These are phyloP conservation scores for Frankliniella intonsa DNA, from an alignment of 2,888 invertebrate species.

Conservation along the genomic window DNA sequence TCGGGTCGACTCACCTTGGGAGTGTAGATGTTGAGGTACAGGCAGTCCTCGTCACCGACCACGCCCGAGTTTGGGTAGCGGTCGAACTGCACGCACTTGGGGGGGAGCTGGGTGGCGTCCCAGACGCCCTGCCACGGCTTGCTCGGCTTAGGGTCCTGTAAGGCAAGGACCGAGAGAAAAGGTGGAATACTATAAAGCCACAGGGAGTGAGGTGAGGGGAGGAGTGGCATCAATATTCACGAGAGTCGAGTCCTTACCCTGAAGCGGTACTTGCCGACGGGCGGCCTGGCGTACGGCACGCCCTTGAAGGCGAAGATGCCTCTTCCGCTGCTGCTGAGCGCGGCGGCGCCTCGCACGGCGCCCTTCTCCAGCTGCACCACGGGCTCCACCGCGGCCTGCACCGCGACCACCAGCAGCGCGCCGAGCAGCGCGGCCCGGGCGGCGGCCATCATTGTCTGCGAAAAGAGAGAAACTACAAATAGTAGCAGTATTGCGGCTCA, in stretches of 20 bases:
- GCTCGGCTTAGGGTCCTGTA: constrained; percentile 53
- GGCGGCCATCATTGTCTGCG: too few relatives aligned
- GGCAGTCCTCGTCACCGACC: constrained; percentile 37
- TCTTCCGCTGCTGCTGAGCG: constrained; percentile 35
- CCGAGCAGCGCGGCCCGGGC: too few relatives aligned
- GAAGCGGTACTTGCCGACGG: constrained; percentile 38
- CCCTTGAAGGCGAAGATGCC: constrained; percentile 38
- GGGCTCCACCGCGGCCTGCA: constrained; percentile 15
- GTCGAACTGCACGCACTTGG: constrained; percentile 60
- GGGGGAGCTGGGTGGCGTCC: constrained; percentile 59
- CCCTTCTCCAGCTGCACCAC: constrained; percentile 35
- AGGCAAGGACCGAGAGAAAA: constrained; percentile 28
- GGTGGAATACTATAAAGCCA: too few relatives aligned
- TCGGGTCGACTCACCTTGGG: constrained; percentile 34
- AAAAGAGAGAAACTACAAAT: too few relatives aligned
- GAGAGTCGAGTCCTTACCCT: constrained; percentile 35
- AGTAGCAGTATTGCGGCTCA: too few relatives aligned
- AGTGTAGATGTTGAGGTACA: constrained; percentile 38
- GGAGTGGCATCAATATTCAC: too few relatives aligned
- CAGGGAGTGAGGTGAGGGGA: too few relatives aligned
- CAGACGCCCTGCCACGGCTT: constrained; percentile 61
- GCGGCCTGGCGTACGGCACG: constrained; percentile 39
- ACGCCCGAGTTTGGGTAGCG: constrained; percentile 46
- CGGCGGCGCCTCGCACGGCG: constrained; percentile 33
- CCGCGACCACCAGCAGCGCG: background rate